phyloP scores from a whole-genome alignment of 1,140 invertebrate species.

The Chymomyza costata region DNA sequence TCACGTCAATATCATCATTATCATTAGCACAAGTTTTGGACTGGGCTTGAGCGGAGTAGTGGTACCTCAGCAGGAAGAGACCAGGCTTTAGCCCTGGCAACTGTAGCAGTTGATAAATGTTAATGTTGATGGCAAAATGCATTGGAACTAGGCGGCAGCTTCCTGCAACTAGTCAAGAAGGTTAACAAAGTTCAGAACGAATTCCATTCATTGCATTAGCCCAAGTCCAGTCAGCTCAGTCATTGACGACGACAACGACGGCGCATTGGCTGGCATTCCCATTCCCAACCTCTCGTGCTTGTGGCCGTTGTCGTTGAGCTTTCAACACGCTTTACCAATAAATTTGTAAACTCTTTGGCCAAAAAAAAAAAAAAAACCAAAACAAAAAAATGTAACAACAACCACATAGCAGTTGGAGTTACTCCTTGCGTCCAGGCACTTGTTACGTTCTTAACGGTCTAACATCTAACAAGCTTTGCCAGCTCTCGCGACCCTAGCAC shows the following conservation, averaged over 20 bases:
- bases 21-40: slow-evolving; percentile 62
- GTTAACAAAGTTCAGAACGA: slow-evolving; percentile 62
- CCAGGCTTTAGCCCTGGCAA: slow-evolving; percentile 24
- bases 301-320: slow-evolving; percentile 44
- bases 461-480: slow-evolving; percentile 10
- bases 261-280: no score
- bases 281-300: no score
- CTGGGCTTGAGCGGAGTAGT: slow-evolving; percentile 13
- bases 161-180: slow-evolving; percentile 54
- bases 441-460: slow-evolving; percentile 67
- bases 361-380: not conserved
- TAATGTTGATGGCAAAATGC: slow-evolving; percentile 60
- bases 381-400: no score
- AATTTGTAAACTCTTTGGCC: slow-evolving; percentile 33
- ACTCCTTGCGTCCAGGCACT: slow-evolving; percentile 39
- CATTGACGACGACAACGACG: slow-evolving; percentile 54
- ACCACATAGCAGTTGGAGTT: no score
- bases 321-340: slow-evolving; percentile 70
- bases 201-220: slow-evolving; percentile 70
- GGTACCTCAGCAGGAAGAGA: slow-evolving; percentile 12
- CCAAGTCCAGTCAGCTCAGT: slow-evolving; percentile 35
- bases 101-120: slow-evolving; percentile 72
- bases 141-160: slow-evolving; percentile 24
- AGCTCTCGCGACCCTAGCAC: slow-evolving; percentile 26
- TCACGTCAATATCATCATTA: slow-evolving; percentile 62